Evolutionary conservation across 64 coral and sea anemone species (phyloP).

Genomic region (Pocillopora verrucosa): DNA sequence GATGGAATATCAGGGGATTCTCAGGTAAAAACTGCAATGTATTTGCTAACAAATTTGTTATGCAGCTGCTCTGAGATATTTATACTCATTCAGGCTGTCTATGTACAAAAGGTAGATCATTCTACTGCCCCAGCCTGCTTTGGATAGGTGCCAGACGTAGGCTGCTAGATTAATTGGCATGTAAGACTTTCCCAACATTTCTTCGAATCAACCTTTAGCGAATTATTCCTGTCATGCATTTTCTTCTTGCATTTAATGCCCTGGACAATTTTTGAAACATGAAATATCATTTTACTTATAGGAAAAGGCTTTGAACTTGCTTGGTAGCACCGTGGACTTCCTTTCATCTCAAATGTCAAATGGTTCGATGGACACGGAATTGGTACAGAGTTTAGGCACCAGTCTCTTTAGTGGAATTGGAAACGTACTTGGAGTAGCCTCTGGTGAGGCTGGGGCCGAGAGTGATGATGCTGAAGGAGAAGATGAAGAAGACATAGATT

Average conservation of each 20-base stretch:
- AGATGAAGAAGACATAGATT: neutral
- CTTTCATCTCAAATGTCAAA: conserved; percentile 43
- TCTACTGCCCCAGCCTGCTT: too few species aligned
- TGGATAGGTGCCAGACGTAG: too few species aligned
- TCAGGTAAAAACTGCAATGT: conserved; percentile 32
- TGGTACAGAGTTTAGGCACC: conserved; percentile 48
- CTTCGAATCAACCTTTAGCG: too few species aligned
- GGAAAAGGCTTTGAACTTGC: conserved; percentile 77
- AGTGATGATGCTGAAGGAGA: neutral
- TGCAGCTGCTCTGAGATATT: neutral
- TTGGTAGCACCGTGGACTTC: conserved; percentile 61
- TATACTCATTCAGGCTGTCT: too few species aligned
- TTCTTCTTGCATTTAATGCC: too few species aligned
- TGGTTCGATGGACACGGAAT: conserved; percentile 16
- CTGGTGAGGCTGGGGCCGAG: conserved; percentile 36
- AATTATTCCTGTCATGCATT: too few species aligned
- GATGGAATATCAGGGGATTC: conserved; percentile 85
- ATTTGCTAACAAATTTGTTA: neutral
- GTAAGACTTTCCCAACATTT: too few species aligned
- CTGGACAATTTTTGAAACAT: too few species aligned
- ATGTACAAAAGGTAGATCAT: too few species aligned
- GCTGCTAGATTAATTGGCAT: too few species aligned
- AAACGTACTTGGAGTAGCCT: conserved; percentile 44
- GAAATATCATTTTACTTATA: conserved; percentile 8
- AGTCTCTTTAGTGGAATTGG: conserved; percentile 66